Conservation (phyloP, 2,797 vertebrate genomes). For the Cichlasoma orientale region DNA sequence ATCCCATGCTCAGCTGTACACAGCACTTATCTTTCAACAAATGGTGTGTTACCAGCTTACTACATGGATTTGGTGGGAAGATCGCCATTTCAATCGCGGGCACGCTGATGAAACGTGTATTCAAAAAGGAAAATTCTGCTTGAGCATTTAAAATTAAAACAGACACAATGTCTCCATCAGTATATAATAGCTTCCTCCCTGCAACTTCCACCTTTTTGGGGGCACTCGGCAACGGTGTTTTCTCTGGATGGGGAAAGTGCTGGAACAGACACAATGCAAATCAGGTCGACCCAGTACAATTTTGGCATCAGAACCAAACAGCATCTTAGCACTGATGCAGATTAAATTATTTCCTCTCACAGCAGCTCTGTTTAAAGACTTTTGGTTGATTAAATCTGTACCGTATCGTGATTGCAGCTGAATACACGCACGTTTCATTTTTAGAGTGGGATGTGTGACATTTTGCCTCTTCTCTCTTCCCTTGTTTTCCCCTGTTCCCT, state of each 20-base stretch:
- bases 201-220: background rate
- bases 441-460: background rate
- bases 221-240: conserved; percentile 1
- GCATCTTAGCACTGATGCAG: conserved; percentile 5
- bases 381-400: conserved; percentile 16
- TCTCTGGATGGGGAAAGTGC: background rate
- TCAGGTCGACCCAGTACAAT: conserved; percentile 6
- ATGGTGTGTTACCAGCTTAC: background rate
- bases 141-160: too few relatives aligned
- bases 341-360: conserved; percentile 1
- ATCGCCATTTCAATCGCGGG: background rate
- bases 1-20: background rate
- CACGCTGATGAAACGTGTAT: background rate
- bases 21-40: conserved; percentile 1
- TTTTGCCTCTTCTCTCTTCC: background rate
- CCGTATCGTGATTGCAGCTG: background rate
- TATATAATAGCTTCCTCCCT: too few relatives aligned
- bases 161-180: background rate
- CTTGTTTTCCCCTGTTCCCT: too few relatives aligned
- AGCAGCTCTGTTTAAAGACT: conserved; percentile 2
- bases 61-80: background rate
- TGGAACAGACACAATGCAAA: conserved; percentile 27
- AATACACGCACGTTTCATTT: background rate
- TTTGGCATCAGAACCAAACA: conserved; percentile 4
- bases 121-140: too few relatives aligned